Evolutionary conservation across 1,140 invertebrate genomes (phyloP).

Genomic region (Chlorops oryzae): DNA sequence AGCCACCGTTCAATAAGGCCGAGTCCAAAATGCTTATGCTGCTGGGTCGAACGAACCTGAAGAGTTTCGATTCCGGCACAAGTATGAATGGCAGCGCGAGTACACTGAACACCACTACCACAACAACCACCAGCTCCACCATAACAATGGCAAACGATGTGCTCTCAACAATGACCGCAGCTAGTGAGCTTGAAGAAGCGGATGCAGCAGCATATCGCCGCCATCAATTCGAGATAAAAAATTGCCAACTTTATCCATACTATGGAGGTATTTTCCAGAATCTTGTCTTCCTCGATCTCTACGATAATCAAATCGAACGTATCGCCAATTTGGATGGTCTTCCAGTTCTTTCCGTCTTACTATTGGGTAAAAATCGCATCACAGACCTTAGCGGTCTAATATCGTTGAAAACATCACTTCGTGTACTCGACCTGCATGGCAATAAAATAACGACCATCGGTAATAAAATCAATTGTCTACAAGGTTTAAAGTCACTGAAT

Average conservation of each 20-base stretch:
- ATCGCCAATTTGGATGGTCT: conserved; percentile 69
- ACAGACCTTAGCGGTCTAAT: conserved; percentile 47
- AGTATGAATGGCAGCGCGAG: too few species aligned
- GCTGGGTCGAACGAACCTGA: neutral
- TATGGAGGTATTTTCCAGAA: conserved; percentile 58
- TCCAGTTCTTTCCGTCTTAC: conserved; percentile 71
- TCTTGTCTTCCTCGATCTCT: conserved; percentile 86
- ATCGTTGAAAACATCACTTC: conserved; percentile 29
- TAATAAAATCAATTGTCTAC: conserved; percentile 52
- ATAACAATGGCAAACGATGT: too few species aligned
- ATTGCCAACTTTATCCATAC: conserved; percentile 35
- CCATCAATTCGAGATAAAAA: conserved; percentile 36
- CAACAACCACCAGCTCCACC: too few species aligned
- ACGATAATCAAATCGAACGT: conserved; percentile 87
- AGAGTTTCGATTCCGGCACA: conserved; percentile 16
- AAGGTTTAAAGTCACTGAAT: conserved; percentile 82
- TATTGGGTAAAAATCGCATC: conserved; percentile 83
- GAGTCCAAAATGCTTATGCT: too few species aligned
- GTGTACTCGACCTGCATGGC: conserved; percentile 84
- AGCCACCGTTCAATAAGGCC: too few species aligned
- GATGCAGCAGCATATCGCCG: conserved; percentile 8
- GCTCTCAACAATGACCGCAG: too few species aligned
- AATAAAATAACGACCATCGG: conserved; percentile 67
- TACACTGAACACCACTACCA: too few species aligned
- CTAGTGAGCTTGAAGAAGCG: conserved; percentile 11